These are phyloP conservation scores for Limnephilus marmoratus DNA, from an alignment of 2,888 invertebrate genomes.

Conservation along the genomic window DNA sequence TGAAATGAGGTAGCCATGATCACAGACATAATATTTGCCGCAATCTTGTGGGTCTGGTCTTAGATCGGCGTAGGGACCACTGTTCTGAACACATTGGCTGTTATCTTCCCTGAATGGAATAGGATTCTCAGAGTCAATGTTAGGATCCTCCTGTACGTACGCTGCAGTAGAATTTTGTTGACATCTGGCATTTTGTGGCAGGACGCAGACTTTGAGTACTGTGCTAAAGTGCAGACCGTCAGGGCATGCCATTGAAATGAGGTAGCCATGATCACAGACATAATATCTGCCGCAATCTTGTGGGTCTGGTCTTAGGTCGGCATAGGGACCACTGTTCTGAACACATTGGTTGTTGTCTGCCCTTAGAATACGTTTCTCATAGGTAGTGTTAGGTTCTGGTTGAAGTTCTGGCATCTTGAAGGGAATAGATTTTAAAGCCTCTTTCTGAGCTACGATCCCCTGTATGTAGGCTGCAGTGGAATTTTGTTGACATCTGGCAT, in stretches of 20 bases:
- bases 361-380: neutral
- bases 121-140: no score
- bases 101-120: neutral
- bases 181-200: constrained; percentile 51
- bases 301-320: constrained; percentile 40
- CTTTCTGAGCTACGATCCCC: no score
- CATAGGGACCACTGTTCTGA: neutral
- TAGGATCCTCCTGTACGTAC: no score
- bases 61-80: neutral
- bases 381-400: neutral
- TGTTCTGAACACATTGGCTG: neutral
- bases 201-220: constrained; percentile 50
- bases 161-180: no score
- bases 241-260: constrained; percentile 57
- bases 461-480: neutral
- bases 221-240: constrained; percentile 47
- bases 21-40: constrained; percentile 57
- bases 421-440: no score
- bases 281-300: constrained; percentile 54
- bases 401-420: neutral
- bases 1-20: constrained; percentile 51
- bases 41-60: constrained; percentile 52
- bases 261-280: constrained; percentile 56
- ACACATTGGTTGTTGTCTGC: neutral
- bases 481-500: constrained; percentile 67